Percentiles rank a stretch among this genome's conserved stretches.
phyloP scores from a whole-genome alignment of 2,113 vertebrate species.

The Phoxinus phoxinus region DNA sequence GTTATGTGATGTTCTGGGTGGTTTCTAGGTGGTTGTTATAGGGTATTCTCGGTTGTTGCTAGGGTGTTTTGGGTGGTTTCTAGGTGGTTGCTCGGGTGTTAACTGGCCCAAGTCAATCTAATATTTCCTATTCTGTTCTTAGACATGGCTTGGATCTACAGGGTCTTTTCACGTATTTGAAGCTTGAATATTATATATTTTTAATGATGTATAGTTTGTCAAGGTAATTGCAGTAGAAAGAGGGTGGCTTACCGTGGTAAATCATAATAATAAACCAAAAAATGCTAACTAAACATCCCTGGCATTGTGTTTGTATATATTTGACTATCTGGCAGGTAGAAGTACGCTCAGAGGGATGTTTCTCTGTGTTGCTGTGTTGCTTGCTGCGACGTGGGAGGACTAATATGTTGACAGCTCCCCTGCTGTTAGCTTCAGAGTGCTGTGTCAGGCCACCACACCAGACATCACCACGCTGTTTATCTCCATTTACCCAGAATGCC shows the following conservation, averaged over 20 bases:
- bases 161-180: neutral
- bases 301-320: neutral
- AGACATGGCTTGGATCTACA: neutral
- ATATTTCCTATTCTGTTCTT: neutral
- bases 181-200: too few relatives aligned
- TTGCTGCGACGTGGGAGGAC: slow-evolving; percentile 59
- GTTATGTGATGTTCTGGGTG: neutral
- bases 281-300: neutral
- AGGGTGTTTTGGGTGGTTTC: neutral
- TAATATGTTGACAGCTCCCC: slow-evolving; percentile 70
- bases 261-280: neutral
- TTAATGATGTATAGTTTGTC: too few relatives aligned
- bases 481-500: slow-evolving; percentile 65
- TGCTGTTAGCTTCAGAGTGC: slow-evolving; percentile 62
- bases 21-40: neutral
- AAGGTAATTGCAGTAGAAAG: neutral
- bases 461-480: slow-evolving; percentile 65
- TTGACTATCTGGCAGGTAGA: slow-evolving; percentile 19
- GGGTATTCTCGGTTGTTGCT: neutral
- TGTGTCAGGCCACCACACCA: slow-evolving; percentile 68
- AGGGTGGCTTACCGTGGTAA: neutral
- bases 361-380: slow-evolving; percentile 45
- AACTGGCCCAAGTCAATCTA: neutral
- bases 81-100: neutral
- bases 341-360: slow-evolving; percentile 26